These are phyloP conservation scores for Heterodera filipjevi DNA, from an alignment of 2,888 invertebrate genomes.

Conservation along the genomic window DNA sequence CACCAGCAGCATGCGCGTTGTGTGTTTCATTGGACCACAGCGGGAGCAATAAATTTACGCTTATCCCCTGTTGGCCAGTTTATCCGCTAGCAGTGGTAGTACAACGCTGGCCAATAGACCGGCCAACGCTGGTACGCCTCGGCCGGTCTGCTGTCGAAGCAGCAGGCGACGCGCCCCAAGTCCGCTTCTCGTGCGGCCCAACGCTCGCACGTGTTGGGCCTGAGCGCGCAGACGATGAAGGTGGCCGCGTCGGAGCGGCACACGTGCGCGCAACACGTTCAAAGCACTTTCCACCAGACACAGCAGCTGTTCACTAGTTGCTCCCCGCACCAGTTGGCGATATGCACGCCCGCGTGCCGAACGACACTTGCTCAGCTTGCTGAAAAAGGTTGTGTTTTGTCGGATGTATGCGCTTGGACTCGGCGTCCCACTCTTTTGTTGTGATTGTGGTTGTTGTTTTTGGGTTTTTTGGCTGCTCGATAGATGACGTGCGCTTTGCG, in stretches of 20 bases:
- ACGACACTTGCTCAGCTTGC: not conserved
- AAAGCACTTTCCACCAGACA: slow-evolving; percentile 9
- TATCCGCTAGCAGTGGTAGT: slow-evolving; percentile 14
- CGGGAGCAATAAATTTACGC: not conserved
- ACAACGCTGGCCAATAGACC: slow-evolving; percentile 11
- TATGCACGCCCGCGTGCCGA: not conserved
- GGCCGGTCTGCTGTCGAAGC: not conserved
- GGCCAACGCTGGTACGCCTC: slow-evolving; percentile 3
- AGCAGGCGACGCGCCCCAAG: not conserved
- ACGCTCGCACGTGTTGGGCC: not conserved
- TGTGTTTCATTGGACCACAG: slow-evolving; percentile 2
- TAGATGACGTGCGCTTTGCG: too few relatives aligned
- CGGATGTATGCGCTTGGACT: not conserved
- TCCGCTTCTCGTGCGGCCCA: not conserved
- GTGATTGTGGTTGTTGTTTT: not conserved
- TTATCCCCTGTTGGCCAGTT: too few relatives aligned
- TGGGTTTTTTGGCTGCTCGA: too few relatives aligned
- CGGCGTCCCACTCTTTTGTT: not conserved
- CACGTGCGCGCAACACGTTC: not conserved
- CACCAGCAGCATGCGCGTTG: slow-evolving; percentile 23
- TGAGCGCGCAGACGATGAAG: not conserved
- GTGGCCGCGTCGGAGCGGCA: not conserved
- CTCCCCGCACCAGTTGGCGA: not conserved
- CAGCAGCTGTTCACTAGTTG: slow-evolving; percentile 10
- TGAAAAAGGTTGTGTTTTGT: not conserved